Conservation (phyloP, 2,888 invertebrate genomes). For the Endomychus coccineus region DNA sequence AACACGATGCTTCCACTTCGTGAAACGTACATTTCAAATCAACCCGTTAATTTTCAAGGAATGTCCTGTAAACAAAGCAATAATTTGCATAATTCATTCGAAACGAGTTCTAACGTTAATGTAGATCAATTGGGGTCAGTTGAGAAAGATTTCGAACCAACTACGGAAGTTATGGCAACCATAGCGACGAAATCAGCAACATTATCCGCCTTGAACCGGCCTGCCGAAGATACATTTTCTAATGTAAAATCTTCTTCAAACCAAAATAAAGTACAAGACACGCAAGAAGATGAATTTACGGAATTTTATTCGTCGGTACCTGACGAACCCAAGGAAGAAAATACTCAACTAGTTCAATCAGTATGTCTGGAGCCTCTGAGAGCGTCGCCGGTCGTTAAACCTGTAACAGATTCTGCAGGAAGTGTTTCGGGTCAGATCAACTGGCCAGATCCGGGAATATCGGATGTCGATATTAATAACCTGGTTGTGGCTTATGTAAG, state of each 20-base stretch:
- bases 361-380: neutral
- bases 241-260: no score
- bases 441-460: slow-evolving; percentile 55
- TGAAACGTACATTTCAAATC: slow-evolving; percentile 39
- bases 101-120: no score
- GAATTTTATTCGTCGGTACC: slow-evolving; percentile 37
- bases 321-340: neutral
- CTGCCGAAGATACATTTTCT: no score
- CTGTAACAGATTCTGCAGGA: neutral
- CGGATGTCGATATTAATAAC: slow-evolving; percentile 37
- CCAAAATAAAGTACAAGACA: no score
- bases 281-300: slow-evolving; percentile 40
- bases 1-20: slow-evolving; percentile 30
- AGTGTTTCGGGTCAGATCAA: slow-evolving; percentile 45
- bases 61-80: no score
- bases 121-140: no score
- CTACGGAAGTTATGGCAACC: no score
- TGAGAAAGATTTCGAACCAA: no score
- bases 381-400: no score
- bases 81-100: no score
- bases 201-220: no score
- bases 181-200: no score
- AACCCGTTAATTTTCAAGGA: slow-evolving; percentile 4
- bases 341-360: slow-evolving; percentile 1
- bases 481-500: slow-evolving; percentile 28